Percentiles rank a stretch among this genome's conserved stretches.
Conservation (phyloP, 2,888 invertebrate genomes). For the Lithophane leautieri region DNA sequence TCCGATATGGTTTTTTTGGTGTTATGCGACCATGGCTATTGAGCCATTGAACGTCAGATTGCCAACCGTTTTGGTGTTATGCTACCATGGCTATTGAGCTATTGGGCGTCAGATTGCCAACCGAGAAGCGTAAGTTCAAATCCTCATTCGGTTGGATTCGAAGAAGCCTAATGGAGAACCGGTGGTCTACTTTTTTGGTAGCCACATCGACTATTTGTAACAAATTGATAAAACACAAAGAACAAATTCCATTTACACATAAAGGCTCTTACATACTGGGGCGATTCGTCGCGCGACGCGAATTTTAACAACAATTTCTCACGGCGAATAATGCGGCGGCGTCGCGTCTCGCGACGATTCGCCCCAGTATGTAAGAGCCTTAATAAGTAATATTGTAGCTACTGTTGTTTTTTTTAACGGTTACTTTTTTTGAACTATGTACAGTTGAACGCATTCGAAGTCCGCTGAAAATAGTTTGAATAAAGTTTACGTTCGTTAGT, state of each 20-base stretch:
- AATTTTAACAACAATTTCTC: too few relatives aligned
- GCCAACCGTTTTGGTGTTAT: background rate
- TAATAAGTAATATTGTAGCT: too few relatives aligned
- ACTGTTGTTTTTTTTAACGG: background rate
- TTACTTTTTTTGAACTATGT: background rate
- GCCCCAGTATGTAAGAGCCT: too few relatives aligned
- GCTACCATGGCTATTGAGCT: background rate
- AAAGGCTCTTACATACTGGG: too few relatives aligned
- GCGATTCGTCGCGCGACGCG: too few relatives aligned
- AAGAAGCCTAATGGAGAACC: background rate
- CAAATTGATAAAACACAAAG: background rate
- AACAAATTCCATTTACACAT: background rate
- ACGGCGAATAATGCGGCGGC: too few relatives aligned
- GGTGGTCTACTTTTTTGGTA: too few relatives aligned
- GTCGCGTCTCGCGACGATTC: too few relatives aligned
- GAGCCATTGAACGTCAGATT: background rate
- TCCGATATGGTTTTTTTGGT: background rate
- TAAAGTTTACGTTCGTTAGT: constrained; percentile 17
- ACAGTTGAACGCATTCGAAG: background rate
- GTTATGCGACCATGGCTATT: background rate
- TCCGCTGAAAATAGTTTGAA: constrained; percentile 24
- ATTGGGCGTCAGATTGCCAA: background rate
- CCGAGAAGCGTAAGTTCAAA: background rate
- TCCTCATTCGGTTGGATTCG: background rate
- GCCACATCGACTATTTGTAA: background rate